Conservation (phyloP, 2,888 invertebrate genomes). For the Chloromyia formosa region DNA sequence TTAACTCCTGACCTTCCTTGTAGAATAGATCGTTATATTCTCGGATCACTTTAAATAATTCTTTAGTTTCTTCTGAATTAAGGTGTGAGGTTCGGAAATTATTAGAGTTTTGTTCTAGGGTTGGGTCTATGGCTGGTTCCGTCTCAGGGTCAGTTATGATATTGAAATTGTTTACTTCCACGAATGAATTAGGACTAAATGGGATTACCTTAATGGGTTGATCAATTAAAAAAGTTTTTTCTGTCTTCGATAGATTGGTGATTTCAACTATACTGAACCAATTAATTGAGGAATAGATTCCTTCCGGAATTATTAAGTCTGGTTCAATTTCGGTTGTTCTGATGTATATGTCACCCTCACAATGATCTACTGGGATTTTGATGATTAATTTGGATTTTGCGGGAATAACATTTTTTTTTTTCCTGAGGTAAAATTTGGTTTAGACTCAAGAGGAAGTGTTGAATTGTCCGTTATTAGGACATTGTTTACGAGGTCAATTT, state of each 20-base stretch:
- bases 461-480: constrained; percentile 37
- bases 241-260: neutral
- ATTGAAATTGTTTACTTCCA: neutral
- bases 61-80: neutral
- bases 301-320: neutral
- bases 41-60: neutral
- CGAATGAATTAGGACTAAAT: neutral
- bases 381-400: neutral
- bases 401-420: neutral
- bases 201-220: neutral
- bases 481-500: constrained; percentile 47
- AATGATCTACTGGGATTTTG: constrained; percentile 12
- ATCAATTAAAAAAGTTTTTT: neutral
- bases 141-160: neutral
- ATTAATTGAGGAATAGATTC: neutral
- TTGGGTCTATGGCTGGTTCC: neutral
- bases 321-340: neutral
- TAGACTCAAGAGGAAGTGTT: constrained; percentile 34
- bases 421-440: constrained; percentile 3
- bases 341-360: constrained; percentile 10
- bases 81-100: neutral
- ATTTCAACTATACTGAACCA: neutral
- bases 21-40: neutral
- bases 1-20: constrained; percentile 32
- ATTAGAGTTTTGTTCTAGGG: neutral